Conservation (phyloP, 2,113 vertebrate genomes). For the Indri indri region DNA sequence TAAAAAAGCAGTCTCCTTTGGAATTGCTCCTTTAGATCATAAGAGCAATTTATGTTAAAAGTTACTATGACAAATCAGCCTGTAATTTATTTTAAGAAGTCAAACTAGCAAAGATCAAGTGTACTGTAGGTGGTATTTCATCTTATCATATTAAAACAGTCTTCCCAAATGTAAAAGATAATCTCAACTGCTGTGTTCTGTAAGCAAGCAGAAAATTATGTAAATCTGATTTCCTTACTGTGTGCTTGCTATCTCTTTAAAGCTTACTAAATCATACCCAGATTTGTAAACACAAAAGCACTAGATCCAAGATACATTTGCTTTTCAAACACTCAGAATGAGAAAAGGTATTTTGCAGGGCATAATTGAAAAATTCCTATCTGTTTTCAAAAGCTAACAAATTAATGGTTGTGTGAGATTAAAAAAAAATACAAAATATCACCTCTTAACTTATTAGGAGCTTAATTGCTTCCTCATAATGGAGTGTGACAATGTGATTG, state of each 20-base stretch:
- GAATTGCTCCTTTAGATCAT: slow-evolving; percentile 66
- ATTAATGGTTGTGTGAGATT: slow-evolving; percentile 64
- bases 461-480: slow-evolving; percentile 74
- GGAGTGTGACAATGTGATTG: slow-evolving; percentile 62
- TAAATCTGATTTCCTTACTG: slow-evolving; percentile 78
- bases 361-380: slow-evolving; percentile 79
- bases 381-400: slow-evolving; percentile 75
- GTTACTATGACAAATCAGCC: slow-evolving; percentile 66
- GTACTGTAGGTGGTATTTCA: slow-evolving; percentile 75
- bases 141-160: slow-evolving; percentile 79
- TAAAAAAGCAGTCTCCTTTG: slow-evolving; percentile 51
- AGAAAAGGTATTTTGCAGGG: slow-evolving; percentile 69
- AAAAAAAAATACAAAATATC: slow-evolving; percentile 56
- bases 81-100: slow-evolving; percentile 76
- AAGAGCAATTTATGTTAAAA: slow-evolving; percentile 74
- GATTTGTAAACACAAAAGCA: slow-evolving; percentile 77
- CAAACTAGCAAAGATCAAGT: slow-evolving; percentile 75
- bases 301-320: slow-evolving; percentile 70
- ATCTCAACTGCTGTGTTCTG: slow-evolving; percentile 73
- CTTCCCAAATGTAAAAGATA: slow-evolving; percentile 76
- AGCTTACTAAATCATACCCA: slow-evolving; percentile 76
- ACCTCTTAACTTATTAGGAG: slow-evolving; percentile 69
- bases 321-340: slow-evolving; percentile 68
- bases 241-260: slow-evolving; percentile 73
- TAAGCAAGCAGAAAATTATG: slow-evolving; percentile 82